These are phyloP conservation scores for Girardia tigrina DNA, from an alignment of 2,888 invertebrate species.

Conservation along the genomic window DNA sequence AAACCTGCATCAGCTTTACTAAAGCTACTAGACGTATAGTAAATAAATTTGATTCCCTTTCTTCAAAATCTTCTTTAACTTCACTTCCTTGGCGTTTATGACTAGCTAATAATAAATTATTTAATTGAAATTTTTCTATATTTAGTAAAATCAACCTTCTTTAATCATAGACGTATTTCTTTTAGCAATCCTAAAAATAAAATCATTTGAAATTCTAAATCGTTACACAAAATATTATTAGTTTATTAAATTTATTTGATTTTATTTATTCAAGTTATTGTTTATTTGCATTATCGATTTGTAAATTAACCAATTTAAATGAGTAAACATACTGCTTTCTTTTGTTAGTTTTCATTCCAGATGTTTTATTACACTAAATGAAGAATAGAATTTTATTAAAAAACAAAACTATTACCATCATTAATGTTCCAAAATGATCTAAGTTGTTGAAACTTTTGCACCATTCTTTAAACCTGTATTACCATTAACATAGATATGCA, in stretches of 20 bases:
- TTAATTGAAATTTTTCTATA: background rate
- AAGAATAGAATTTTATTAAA: background rate
- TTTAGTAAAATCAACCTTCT: background rate
- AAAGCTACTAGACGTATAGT: slow-evolving; percentile 14
- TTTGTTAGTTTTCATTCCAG: background rate
- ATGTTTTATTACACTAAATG: background rate
- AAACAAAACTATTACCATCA: background rate
- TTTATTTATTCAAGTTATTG: too few relatives aligned
- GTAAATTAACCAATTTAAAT: background rate
- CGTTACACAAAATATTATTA: background rate
- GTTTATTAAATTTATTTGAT: background rate
- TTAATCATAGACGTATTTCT: background rate
- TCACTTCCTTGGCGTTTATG: slow-evolving; percentile 32
- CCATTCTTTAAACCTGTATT: background rate
- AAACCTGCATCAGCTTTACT: slow-evolving; percentile 30
- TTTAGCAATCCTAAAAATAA: background rate
- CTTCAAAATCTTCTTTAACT: slow-evolving; percentile 26
- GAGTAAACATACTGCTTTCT: background rate
- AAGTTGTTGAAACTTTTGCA: background rate
- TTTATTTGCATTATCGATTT: too few relatives aligned
- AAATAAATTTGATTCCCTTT: slow-evolving; percentile 25
- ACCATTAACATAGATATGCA: background rate
- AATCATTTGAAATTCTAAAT: too few relatives aligned
- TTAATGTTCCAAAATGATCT: background rate
- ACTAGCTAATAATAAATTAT: background rate